Conservation (phyloP, 2,888 invertebrate genomes). For the Ommatoiulus sabulosus region DNA sequence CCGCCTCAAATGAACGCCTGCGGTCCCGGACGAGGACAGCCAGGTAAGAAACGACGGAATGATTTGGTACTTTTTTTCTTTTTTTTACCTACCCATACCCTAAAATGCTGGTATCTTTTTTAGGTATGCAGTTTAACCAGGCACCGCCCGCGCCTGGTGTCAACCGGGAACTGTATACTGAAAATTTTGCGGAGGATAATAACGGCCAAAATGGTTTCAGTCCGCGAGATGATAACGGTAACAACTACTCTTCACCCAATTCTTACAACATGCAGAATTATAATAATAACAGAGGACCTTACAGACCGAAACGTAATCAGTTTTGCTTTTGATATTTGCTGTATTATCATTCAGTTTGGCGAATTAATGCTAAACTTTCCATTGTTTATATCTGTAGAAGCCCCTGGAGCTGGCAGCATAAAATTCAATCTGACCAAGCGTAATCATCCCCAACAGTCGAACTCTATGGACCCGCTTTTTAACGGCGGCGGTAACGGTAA, state of each 20-base stretch:
- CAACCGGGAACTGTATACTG: neutral
- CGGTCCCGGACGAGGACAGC: neutral
- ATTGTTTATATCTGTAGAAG: slow-evolving; percentile 61
- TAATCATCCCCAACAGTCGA: slow-evolving; percentile 17
- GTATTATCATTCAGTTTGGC: neutral
- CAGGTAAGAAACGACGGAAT: too few relatives aligned
- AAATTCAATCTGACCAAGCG: slow-evolving; percentile 66
- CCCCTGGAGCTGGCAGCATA: slow-evolving; percentile 65
- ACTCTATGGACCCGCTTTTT: neutral
- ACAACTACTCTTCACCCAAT: neutral
- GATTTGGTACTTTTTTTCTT: too few relatives aligned
- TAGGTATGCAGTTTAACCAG: neutral
- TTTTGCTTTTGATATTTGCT: neutral
- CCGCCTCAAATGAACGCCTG: neutral
- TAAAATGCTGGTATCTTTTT: neutral
- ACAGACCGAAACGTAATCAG: slow-evolving; percentile 42
- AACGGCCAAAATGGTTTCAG: neutral
- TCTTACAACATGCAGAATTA: slow-evolving; percentile 47
- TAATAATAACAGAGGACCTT: slow-evolving; percentile 12
- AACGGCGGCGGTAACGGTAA: neutral
- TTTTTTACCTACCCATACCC: neutral
- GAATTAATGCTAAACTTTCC: neutral
- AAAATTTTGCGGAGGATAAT: neutral
- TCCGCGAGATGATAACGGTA: neutral
- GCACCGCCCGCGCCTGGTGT: neutral